Evolutionary conservation across 2,797 vertebrate genomes (phyloP), one percentile per base, ranked within the genome.

Genomic region (Anomalospiza imberbis): DNA sequence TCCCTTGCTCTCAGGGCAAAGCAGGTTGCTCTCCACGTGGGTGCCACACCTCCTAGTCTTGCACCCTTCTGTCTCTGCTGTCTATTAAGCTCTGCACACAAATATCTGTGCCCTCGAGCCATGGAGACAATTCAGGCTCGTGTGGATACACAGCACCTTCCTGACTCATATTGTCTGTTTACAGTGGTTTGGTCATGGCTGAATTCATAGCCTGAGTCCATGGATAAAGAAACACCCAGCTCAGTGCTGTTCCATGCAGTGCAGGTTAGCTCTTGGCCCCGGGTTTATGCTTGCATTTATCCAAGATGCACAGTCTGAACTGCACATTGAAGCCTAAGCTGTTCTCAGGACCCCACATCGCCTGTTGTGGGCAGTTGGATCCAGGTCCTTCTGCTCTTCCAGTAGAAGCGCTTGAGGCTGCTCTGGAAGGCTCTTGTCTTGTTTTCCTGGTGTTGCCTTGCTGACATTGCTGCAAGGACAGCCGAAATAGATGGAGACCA

Each of bases 391-490:
- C 74, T 82, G 60, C 67, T 76, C n/a, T 44, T 74, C 57, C 42
- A 71, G 57, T 1, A 53, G 42, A 63, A 28, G 17, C 2, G 2
- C 53, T 89, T 7, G 29, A 51, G 78, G 72, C 57, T 19, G 24
- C 11, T 54, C 55, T 76, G 53, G 77, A 67, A 58, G 31, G 21
- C 57, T 71, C 85, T 77, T 40, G 25, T 61, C 82, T 65, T 74
- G 29, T 77, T 89, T 91, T 72, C 58, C 79, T 83, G 72, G 13
- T 36, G 62, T 40, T 88, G 75, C 42, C 65, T 89, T 1, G 0
- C 61, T 92, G 85, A 71, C 76, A 65, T 58, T 94, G 89, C 91
- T 72, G 55, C 85, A 89, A 92, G 89, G 91, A 75, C 66, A 51
- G 62, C 17, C 0, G 1, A 71, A 74, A 53, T 10, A 65, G 54